Evolutionary conservation across 2,888 invertebrate species (phyloP).

Genomic region (Laspeyria flexula): DNA sequence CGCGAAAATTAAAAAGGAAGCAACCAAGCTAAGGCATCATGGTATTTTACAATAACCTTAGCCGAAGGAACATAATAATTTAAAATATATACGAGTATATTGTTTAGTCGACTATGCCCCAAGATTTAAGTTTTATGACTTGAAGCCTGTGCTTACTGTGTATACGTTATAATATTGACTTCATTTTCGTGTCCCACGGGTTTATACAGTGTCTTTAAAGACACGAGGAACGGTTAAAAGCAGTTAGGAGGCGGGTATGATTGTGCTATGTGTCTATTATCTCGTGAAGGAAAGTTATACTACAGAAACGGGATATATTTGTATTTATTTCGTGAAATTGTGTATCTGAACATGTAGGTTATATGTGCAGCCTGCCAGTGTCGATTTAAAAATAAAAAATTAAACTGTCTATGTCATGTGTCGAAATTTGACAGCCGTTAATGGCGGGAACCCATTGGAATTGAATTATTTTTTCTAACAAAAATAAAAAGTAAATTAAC

Average conservation of each 20-base stretch:
- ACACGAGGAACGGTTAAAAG: slow-evolving; percentile 55
- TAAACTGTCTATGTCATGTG: neutral
- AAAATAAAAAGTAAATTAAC: slow-evolving; percentile 28
- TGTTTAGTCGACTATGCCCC: slow-evolving; percentile 35
- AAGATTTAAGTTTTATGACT: slow-evolving; percentile 36
- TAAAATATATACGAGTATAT: no score
- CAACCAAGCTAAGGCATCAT: slow-evolving; percentile 12
- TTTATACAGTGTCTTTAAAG: slow-evolving; percentile 41
- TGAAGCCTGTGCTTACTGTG: slow-evolving; percentile 48
- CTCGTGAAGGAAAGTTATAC: slow-evolving; percentile 76
- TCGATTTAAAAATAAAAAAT: neutral
- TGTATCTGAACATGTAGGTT: slow-evolving; percentile 9
- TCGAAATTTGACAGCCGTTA: neutral
- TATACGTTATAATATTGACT: slow-evolving; percentile 27
- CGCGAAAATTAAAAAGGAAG: slow-evolving; percentile 13
- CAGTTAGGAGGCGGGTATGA: slow-evolving; percentile 77
- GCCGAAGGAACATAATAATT: neutral
- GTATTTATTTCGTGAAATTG: slow-evolving; percentile 15
- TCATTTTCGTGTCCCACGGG: slow-evolving; percentile 27
- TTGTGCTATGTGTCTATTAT: slow-evolving; percentile 73
- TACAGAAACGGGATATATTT: slow-evolving; percentile 15
- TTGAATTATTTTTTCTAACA: neutral
- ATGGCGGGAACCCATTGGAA: neutral
- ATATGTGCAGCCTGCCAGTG: slow-evolving; percentile 7
- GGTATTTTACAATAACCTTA: slow-evolving; percentile 8